phyloP scores from a whole-genome alignment of 2,113 vertebrate species.

The Epinephelus moara region DNA sequence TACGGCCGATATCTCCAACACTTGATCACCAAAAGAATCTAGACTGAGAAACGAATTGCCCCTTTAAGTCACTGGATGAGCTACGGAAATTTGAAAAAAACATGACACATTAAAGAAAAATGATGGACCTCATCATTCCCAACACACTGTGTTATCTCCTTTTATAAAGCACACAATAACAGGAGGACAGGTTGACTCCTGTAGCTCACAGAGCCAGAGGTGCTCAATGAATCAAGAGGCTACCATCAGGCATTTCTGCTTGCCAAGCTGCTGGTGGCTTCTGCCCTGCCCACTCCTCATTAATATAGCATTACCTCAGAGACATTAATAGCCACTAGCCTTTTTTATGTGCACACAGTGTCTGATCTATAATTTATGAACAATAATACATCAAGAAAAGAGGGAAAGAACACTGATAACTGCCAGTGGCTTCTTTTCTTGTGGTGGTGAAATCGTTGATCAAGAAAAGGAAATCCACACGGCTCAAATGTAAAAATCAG shows the following conservation, averaged over 20 bases:
- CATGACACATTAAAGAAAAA: neutral
- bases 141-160: neutral
- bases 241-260: slow-evolving; percentile 21
- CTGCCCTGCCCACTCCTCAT: slow-evolving; percentile 55
- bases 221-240: slow-evolving; percentile 53
- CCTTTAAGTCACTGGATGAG: neutral
- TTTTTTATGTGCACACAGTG: slow-evolving; percentile 24
- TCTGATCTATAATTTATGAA: slow-evolving; percentile 52
- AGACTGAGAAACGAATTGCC: no score
- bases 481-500: neutral
- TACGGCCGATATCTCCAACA: no score
- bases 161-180: neutral
- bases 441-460: neutral
- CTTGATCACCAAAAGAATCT: no score
- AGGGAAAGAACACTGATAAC: slow-evolving; percentile 4
- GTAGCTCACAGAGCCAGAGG: slow-evolving; percentile 13
- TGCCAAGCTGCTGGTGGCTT: slow-evolving; percentile 12
- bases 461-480: neutral
- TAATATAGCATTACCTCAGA: slow-evolving; percentile 66
- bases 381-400: slow-evolving; percentile 27
- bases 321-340: slow-evolving; percentile 36
- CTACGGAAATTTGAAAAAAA: neutral
- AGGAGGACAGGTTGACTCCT: slow-evolving; percentile 5
- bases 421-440: neutral
- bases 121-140: no score